Conservation (phyloP, 2,113 vertebrate genomes). For the Noturus placidus region DNA sequence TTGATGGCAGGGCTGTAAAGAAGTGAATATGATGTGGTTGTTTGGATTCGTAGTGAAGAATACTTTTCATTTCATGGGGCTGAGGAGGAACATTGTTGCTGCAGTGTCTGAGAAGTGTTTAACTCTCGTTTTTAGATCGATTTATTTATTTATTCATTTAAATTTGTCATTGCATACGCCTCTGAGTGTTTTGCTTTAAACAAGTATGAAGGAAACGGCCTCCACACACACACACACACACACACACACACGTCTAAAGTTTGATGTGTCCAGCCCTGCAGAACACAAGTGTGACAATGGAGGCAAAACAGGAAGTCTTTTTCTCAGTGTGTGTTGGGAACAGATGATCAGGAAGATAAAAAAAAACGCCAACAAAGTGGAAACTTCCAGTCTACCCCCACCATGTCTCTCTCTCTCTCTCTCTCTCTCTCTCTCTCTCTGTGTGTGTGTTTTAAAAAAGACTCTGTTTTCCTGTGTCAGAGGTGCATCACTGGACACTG, state of each 20-base stretch:
- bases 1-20: no score
- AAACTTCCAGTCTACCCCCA: slow-evolving; percentile 87
- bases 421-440: slow-evolving; percentile 39
- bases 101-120: not conserved
- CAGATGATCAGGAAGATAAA: slow-evolving; percentile 96
- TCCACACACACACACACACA: slow-evolving; percentile 1
- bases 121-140: not conserved
- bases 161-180: not conserved
- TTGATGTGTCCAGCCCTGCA: slow-evolving; percentile 73
- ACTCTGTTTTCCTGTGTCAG: slow-evolving; percentile 77
- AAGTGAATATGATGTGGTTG: not conserved
- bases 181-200: not conserved
- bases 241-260: slow-evolving; percentile 77
- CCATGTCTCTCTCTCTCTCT: slow-evolving; percentile 49
- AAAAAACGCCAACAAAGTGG: slow-evolving; percentile 87
- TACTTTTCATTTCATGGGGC: not conserved
- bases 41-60: not conserved
- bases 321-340: slow-evolving; percentile 86
- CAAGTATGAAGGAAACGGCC: not conserved
- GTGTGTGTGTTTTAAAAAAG: slow-evolving; percentile 59
- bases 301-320: slow-evolving; percentile 98
- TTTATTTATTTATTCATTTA: no score
- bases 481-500: slow-evolving; percentile 40
- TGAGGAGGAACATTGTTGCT: not conserved
- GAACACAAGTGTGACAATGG: slow-evolving; percentile 86